phyloP scores from a whole-genome alignment of 30 jellyfish, hydroid and myxozoan genomes.

The Rhopilema esculentum region DNA sequence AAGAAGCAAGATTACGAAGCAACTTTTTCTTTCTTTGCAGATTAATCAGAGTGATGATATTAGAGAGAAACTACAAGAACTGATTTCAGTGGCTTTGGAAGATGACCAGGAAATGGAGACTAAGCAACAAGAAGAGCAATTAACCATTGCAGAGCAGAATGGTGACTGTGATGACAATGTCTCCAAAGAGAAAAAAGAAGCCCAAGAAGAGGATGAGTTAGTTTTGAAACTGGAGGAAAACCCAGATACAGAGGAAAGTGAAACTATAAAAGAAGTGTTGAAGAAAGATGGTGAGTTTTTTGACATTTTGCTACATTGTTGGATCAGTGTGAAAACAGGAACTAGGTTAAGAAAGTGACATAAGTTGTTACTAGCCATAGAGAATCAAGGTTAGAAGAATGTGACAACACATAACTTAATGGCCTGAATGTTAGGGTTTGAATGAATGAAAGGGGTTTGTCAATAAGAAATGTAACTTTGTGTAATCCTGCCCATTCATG shows the following conservation, averaged over 20 bases:
- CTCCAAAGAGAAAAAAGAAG: constrained; percentile 22
- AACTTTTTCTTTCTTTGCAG: too few relatives aligned
- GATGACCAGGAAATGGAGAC: constrained; percentile 31
- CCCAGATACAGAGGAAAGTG: neutral
- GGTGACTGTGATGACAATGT: constrained; percentile 31
- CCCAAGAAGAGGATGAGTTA: constrained; percentile 3
- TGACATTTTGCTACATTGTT: too few relatives aligned
- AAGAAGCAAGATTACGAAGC: too few relatives aligned
- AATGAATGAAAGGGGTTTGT: too few relatives aligned
- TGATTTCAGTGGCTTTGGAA: constrained; percentile 41
- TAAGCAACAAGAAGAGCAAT: constrained; percentile 2
- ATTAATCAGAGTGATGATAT: constrained; percentile 69
- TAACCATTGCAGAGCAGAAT: neutral
- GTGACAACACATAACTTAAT: too few relatives aligned
- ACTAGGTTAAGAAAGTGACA: too few relatives aligned
- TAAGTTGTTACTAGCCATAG: too few relatives aligned
- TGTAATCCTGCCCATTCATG: too few relatives aligned
- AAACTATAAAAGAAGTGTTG: neutral
- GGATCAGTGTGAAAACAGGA: too few relatives aligned
- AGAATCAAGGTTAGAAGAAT: too few relatives aligned
- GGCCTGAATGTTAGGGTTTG: too few relatives aligned
- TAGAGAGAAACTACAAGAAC: constrained; percentile 70
- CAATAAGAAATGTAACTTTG: too few relatives aligned
- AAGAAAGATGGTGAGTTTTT: neutral
- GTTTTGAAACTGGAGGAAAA: neutral